A percentile compares a stretch with the other conserved stretches of the same genome.
Conservation (phyloP, 2,797 vertebrate genomes). For the Numenius phaeopus region DNA sequence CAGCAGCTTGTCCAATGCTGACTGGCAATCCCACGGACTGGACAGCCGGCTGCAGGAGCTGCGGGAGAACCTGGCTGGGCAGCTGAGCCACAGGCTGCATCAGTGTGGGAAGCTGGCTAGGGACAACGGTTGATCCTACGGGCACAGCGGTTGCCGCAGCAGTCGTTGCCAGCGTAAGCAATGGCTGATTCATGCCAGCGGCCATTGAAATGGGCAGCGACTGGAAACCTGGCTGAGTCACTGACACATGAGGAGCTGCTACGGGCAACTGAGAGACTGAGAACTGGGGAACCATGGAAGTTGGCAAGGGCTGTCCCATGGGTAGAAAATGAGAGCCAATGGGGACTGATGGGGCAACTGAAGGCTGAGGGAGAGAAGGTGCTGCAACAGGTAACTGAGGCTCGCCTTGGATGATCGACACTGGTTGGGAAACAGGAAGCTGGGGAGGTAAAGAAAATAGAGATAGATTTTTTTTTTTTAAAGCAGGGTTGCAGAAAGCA, state of each 20-base stretch:
- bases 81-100: slow-evolving; percentile 82
- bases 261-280: slow-evolving; percentile 81
- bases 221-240: slow-evolving; percentile 82
- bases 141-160: slow-evolving; percentile 69
- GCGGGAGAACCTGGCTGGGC: slow-evolving; percentile 83
- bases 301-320: slow-evolving; percentile 78
- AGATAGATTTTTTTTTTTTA: slow-evolving; percentile 69
- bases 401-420: slow-evolving; percentile 83
- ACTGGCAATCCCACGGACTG: slow-evolving; percentile 88
- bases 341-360: slow-evolving; percentile 79
- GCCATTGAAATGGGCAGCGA: slow-evolving; percentile 83
- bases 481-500: slow-evolving; percentile 81
- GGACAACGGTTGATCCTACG: slow-evolving; percentile 67
- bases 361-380: slow-evolving; percentile 78
- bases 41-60: slow-evolving; percentile 83
- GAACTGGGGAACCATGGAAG: slow-evolving; percentile 78
- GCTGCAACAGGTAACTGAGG: slow-evolving; percentile 81
- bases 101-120: slow-evolving; percentile 80
- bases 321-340: slow-evolving; percentile 80
- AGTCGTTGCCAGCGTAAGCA: slow-evolving; percentile 79
- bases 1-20: slow-evolving; percentile 89
- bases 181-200: slow-evolving; percentile 79
- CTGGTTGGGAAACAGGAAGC: slow-evolving; percentile 84
- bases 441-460: slow-evolving; percentile 86
- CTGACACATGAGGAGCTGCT: slow-evolving; percentile 76